A percentile compares a stretch with the other conserved stretches of the same genome.
Evolutionary conservation across 2,113 vertebrate genomes (phyloP).

Genomic region (Oreochromis spilurus): DNA sequence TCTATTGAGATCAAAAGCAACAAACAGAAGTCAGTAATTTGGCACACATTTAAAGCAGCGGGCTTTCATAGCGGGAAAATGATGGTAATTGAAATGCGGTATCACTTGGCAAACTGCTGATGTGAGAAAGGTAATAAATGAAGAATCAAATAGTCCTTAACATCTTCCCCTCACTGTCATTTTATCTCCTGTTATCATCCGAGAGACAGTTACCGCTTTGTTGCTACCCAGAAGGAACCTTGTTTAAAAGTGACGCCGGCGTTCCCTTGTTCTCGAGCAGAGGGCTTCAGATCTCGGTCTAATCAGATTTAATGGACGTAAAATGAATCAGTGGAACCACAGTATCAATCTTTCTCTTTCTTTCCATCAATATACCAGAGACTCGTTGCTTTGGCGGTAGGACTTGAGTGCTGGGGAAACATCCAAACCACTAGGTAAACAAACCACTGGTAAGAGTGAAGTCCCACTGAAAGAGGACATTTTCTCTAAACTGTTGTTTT

Average conservation of each 20-base stretch:
- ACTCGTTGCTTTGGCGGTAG: background rate
- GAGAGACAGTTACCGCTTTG: conserved; percentile 6
- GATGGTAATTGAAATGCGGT: conserved; percentile 27
- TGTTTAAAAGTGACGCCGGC: background rate
- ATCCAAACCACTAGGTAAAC: background rate
- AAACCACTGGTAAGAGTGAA: background rate
- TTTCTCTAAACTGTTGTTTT: background rate
- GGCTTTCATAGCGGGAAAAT: background rate
- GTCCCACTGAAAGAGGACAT: background rate
- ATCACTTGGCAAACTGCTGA: conserved; percentile 36
- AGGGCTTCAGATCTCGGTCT: background rate
- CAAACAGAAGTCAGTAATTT: background rate
- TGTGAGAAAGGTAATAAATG: conserved; percentile 15
- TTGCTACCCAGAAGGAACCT: conserved; percentile 3
- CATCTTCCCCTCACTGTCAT: background rate
- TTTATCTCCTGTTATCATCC: conserved; percentile 15
- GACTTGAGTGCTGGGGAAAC: background rate
- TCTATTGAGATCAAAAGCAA: conserved; percentile 1
- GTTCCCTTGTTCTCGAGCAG: background rate
- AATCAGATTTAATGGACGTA: conserved; percentile 17
- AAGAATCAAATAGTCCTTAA: conserved; percentile 17
- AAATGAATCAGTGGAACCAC: background rate
- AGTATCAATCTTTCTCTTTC: background rate
- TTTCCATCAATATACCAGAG: background rate
- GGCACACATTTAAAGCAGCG: conserved; percentile 2